phyloP scores from a whole-genome alignment of 2,888 invertebrate species.

The Hyppa rectilinea region DNA sequence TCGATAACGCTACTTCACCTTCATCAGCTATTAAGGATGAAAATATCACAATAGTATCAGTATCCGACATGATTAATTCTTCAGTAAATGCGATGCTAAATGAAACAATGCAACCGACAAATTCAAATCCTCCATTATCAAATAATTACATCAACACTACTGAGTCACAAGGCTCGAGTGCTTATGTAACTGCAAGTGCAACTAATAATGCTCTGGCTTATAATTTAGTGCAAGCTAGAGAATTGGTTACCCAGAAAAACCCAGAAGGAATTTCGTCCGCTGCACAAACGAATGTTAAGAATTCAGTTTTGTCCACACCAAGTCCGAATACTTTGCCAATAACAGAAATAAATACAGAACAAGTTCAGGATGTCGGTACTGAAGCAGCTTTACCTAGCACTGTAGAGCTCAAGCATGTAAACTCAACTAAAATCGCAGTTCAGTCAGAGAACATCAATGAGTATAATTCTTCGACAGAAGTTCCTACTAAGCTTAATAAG shows the following conservation, averaged over 20 bases:
- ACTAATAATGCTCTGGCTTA: conserved; percentile 1
- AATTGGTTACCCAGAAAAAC: conserved; percentile 5
- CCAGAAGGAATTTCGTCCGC: not conserved
- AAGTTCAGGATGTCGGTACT: conserved; percentile 3
- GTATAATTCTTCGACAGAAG: not conserved
- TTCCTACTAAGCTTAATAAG: not conserved
- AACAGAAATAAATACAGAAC: conserved; percentile 2
- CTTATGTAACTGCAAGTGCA: conserved; percentile 7
- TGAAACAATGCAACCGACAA: not conserved
- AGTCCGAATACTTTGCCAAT: not conserved
- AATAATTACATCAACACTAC: conserved; percentile 2
- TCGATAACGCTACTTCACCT: not conserved
- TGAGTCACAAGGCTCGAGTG: not conserved
- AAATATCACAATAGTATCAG: conserved; percentile 10
- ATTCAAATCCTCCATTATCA: conserved; percentile 11
- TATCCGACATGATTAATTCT: not conserved
- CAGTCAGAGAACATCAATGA: conserved; percentile 1
- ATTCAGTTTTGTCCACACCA: not conserved
- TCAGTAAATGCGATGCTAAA: not conserved
- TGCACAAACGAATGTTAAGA: not conserved
- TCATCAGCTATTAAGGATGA: not conserved
- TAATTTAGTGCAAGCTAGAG: conserved; percentile 1
- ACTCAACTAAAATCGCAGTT: not conserved
- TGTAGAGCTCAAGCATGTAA: not conserved
- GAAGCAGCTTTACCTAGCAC: not conserved